phyloP scores from a whole-genome alignment of 2,113 vertebrate species.

The Pseudopodoces humilis region DNA sequence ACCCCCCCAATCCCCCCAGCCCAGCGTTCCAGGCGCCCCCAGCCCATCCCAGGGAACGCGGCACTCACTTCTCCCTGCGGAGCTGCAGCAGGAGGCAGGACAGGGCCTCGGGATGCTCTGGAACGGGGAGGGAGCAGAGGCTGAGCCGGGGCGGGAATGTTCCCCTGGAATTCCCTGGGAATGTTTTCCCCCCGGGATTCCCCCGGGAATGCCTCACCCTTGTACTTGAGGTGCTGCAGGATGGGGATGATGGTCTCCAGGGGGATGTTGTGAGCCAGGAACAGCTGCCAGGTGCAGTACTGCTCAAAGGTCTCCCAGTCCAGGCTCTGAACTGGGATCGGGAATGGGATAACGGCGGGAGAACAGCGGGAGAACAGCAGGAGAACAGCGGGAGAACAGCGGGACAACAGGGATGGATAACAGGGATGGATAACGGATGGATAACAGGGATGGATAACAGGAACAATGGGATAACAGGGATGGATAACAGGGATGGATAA shows the following conservation, averaged over 20 bases:
- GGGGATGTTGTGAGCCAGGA: slow-evolving; percentile 91
- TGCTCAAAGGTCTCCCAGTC: slow-evolving; percentile 99
- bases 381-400: neutral
- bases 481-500: neutral
- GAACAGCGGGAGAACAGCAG: neutral
- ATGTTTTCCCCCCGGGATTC: neutral
- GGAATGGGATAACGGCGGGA: no score
- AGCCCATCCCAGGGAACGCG: no score
- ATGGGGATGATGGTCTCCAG: slow-evolving; percentile 95
- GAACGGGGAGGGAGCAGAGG: neutral
- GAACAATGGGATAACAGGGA: neutral
- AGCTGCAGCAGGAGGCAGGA: slow-evolving; percentile 94
- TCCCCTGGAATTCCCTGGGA: no score
- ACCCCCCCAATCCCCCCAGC: no score
- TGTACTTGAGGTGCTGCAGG: slow-evolving; percentile 95
- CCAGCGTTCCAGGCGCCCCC: no score
- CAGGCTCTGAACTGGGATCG: slow-evolving; percentile 86
- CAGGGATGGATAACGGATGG: no score
- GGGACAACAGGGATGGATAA: neutral
- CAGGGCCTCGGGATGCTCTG: slow-evolving; percentile 93
- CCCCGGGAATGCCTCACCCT: slow-evolving; percentile 74
- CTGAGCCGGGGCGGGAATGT: neutral
- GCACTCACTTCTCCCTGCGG: slow-evolving; percentile 87
- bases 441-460: no score
- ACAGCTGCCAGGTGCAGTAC: slow-evolving; percentile 98